Percentiles rank a stretch among this genome's conserved stretches.
Evolutionary conservation across 1,140 invertebrate species (phyloP).

Genomic region (Copidosoma floridanum): DNA sequence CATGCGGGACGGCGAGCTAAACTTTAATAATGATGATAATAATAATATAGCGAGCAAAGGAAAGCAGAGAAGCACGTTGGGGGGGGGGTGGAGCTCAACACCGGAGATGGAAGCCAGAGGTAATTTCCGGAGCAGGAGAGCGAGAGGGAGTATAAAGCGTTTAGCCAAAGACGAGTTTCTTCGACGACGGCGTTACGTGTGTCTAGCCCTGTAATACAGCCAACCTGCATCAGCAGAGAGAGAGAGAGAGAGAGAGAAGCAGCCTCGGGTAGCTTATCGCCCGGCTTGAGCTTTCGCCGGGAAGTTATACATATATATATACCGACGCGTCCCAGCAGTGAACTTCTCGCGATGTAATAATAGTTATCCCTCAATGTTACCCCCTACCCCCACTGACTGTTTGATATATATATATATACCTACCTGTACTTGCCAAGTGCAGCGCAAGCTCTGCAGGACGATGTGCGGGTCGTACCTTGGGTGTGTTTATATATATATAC

Average conservation of each 20-base stretch:
- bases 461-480: no score
- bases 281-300: no score
- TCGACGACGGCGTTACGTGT: not conserved
- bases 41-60: not conserved
- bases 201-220: not conserved
- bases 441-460: no score
- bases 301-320: no score
- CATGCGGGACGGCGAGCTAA: not conserved
- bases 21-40: constrained; percentile 27
- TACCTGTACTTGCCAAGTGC: no score
- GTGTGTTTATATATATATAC: no score
- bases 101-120: constrained; percentile 26
- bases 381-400: no score
- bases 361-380: no score
- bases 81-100: not conserved
- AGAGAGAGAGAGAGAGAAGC: not conserved
- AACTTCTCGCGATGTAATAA: no score
- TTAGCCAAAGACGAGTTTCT: constrained; percentile 22
- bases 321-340: no score
- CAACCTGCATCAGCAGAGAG: not conserved
- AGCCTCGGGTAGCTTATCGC: no score
- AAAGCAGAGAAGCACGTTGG: not conserved
- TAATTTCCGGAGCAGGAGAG: constrained; percentile 18
- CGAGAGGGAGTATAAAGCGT: not conserved
- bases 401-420: no score